Evolutionary conservation across 2,888 invertebrate species (phyloP).

Genomic region (Spilosoma lubricipeda): DNA sequence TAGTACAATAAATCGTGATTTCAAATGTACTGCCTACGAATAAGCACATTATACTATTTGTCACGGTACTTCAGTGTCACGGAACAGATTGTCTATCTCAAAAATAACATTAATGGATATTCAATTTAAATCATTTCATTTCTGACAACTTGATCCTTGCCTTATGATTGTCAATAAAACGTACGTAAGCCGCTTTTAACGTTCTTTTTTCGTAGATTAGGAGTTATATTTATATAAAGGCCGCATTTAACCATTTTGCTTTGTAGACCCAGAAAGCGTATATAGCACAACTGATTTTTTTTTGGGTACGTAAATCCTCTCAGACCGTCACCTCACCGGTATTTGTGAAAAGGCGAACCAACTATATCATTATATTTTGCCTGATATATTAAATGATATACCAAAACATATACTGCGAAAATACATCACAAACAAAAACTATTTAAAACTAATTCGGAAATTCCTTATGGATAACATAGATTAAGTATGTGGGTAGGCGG

Average conservation of each 20-base stretch:
- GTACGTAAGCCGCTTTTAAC: neutral
- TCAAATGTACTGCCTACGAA: slow-evolving; percentile 45
- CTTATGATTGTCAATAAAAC: neutral
- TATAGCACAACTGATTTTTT: neutral
- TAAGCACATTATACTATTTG: slow-evolving; percentile 65
- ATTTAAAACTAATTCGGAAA: too few relatives aligned
- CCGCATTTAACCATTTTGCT: neutral
- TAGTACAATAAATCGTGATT: slow-evolving; percentile 56
- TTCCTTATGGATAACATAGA: too few relatives aligned
- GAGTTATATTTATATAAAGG: neutral
- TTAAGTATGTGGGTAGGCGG: too few relatives aligned
- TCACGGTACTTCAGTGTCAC: slow-evolving; percentile 67
- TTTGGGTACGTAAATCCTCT: neutral
- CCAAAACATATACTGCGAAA: too few relatives aligned
- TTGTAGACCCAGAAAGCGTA: neutral
- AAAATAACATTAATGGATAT: slow-evolving; percentile 29
- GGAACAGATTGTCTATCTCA: slow-evolving; percentile 56
- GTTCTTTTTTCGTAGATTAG: neutral
- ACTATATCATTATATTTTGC: too few relatives aligned
- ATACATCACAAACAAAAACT: too few relatives aligned
- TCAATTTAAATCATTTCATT: neutral
- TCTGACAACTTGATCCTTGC: neutral
- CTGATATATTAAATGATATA: too few relatives aligned
- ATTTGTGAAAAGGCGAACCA: neutral
- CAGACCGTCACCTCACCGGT: neutral